Evolutionary conservation across 2,113 vertebrate species (phyloP), one percentile per base, ranked within the genome.

Genomic region (Myotis brandtii): DNA sequence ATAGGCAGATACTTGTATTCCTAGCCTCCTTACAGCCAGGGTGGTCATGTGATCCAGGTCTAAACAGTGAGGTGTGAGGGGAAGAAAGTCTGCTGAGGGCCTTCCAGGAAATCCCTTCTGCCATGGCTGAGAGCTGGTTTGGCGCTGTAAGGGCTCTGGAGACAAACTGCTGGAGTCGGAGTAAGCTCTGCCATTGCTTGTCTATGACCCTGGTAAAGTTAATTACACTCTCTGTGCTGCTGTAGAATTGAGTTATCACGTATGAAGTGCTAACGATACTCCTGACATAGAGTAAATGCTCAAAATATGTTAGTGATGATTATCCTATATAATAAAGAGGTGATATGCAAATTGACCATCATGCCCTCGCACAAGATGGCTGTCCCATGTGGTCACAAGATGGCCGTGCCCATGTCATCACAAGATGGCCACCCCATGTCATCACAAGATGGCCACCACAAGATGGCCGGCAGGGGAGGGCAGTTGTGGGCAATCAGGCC

Each of bases 41-140:
- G 27, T 25, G 30, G 30, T 83, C 89, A 75, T 20, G 4, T 88
- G 79, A 82, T 59, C 14, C 37, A 62, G 10, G 16, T 81, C 64
- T 87, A 93, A 87, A 50, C 43, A 75, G 56, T 34, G 54, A 86
- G 25, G 9, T 7, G 6, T 30, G 64, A 86, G 30, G 59, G 69
- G 9, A 30, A 30, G 64, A 82, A 72, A 81, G 37, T 67, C 52
- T 32, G 13, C 40, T n/a, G 25, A 75, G 34, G 40, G 16, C 9
- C 16, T 86, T 81, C 54, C 64, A 54, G 81, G 30, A 96, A 96
- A 52, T 21, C 10, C 54, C 81, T 89, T 89, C 23, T 88, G 66
- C 34, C 43, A 56, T 56, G 12, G 62, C 9, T 48, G 86, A 94
- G 46, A 86, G 30, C 25, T 83, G 37, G 3, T 73, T 91, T 96